Evolutionary conservation across 2,888 invertebrate species (phyloP).

Genomic region (Pasiphila rectangulata): DNA sequence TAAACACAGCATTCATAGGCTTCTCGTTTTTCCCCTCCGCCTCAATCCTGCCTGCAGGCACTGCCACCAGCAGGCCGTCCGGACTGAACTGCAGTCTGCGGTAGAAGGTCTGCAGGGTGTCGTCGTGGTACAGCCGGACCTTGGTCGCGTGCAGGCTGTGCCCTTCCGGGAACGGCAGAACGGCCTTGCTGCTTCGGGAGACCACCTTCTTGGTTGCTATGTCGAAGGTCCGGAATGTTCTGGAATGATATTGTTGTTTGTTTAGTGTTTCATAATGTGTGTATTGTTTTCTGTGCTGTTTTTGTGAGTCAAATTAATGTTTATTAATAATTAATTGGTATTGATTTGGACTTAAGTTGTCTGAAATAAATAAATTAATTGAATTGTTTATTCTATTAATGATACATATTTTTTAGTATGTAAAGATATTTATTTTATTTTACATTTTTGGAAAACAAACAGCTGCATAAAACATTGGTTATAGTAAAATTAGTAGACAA

Average conservation of each 20-base stretch:
- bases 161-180: constrained; percentile 75
- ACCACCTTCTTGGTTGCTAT: constrained; percentile 83
- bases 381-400: no score
- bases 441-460: no score
- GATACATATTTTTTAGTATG: no score
- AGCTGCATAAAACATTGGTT: no score
- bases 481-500: no score
- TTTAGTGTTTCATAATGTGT: no score
- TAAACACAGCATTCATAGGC: constrained; percentile 79
- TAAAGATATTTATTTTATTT: no score
- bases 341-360: neutral
- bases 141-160: constrained; percentile 82
- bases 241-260: no score
- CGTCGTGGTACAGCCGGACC: constrained; percentile 91
- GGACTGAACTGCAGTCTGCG: constrained; percentile 94
- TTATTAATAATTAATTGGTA: neutral
- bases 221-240: constrained; percentile 86
- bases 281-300: no score
- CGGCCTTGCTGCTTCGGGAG: constrained; percentile 84
- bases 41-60: constrained; percentile 93
- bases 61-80: constrained; percentile 94
- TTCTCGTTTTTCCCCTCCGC: constrained; percentile 82
- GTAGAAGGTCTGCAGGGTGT: constrained; percentile 96
- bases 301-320: no score
- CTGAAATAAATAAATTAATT: no score